Percentiles rank a stretch among this genome's conserved stretches.
These are phyloP conservation scores for Mycteria americana DNA, from an alignment of 2,797 vertebrate species.

Conservation along the genomic window DNA sequence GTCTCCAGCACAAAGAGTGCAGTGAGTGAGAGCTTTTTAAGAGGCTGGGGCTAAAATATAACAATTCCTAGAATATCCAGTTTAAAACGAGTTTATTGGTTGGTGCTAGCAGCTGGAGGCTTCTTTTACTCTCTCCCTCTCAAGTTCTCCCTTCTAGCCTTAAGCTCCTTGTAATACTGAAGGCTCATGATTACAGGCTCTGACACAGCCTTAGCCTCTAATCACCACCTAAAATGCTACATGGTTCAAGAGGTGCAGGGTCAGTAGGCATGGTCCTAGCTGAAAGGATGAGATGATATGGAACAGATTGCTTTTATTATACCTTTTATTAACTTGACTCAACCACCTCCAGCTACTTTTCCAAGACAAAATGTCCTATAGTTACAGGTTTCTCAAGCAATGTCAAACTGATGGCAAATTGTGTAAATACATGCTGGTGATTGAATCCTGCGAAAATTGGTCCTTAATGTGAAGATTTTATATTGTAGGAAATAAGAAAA, in stretches of 20 bases:
- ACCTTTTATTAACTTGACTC: not conserved
- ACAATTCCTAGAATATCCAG: not conserved
- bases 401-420: not conserved
- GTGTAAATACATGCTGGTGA: not conserved
- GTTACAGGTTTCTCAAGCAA: not conserved
- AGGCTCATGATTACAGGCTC: not conserved
- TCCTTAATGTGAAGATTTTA: not conserved
- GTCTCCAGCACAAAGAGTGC: not conserved
- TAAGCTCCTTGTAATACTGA: not conserved
- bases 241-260: not conserved
- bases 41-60: not conserved
- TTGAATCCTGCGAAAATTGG: not conserved
- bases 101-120: not conserved
- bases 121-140: not conserved
- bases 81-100: not conserved
- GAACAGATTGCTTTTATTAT: constrained; percentile 12
- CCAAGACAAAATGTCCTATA: not conserved
- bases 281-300: not conserved
- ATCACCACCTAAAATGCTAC: not conserved
- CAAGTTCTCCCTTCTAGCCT: not conserved
- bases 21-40: not conserved
- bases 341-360: not conserved
- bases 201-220: not conserved
- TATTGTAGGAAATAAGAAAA: not conserved
- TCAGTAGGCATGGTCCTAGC: not conserved